Evolutionary conservation across 1,140 invertebrate genomes (phyloP).

Genomic region (Pogonomyrmex californicus): DNA sequence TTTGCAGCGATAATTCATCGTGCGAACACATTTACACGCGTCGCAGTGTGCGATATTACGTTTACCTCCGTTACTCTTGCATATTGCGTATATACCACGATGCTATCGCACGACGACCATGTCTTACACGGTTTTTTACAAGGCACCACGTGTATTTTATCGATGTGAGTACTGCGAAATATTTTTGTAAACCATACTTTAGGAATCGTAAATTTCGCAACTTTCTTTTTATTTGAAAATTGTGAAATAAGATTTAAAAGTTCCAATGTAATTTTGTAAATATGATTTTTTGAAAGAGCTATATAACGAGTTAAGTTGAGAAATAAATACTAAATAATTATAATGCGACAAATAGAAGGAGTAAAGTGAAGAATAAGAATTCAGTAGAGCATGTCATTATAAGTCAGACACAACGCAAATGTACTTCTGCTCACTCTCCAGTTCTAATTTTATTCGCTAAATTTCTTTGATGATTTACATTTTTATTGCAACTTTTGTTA

Average conservation of each 20-base stretch:
- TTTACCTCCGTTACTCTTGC: constrained; percentile 24
- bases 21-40: constrained; percentile 57
- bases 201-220: neutral
- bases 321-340: neutral
- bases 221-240: neutral
- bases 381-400: constrained; percentile 3
- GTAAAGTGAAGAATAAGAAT: neutral
- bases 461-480: neutral
- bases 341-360: neutral
- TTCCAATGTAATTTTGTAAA: neutral
- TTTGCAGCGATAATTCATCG: constrained; percentile 70
- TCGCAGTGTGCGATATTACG: constrained; percentile 9
- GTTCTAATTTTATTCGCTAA: constrained; percentile 1
- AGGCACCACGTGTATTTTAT: neutral
- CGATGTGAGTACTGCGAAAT: neutral
- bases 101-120: constrained; percentile 16
- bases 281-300: neutral
- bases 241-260: neutral
- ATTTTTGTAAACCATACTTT: neutral
- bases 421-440: neutral
- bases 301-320: neutral
- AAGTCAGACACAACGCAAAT: neutral
- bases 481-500: neutral
- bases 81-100: neutral
- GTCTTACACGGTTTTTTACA: constrained; percentile 22